Percentiles rank a stretch among this genome's conserved stretches.
Conservation (phyloP, 2,113 vertebrate genomes). For the Rousettus leschenaultii region DNA sequence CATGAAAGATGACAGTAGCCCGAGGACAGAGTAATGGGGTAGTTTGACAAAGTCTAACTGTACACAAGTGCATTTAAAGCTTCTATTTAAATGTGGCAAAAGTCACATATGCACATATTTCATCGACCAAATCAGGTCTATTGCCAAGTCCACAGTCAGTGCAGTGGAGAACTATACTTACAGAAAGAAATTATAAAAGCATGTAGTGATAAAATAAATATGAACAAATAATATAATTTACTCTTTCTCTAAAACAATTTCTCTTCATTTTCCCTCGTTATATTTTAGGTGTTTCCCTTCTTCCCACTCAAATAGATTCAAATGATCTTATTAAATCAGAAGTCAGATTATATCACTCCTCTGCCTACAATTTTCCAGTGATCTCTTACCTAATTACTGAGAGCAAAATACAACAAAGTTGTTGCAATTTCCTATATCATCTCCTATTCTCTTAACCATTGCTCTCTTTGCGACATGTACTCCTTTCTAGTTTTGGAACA, state of each 20-base stretch:
- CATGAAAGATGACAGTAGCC: not conserved
- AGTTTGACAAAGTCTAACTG: not conserved
- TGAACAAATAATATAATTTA: not conserved
- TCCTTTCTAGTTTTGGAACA: not conserved
- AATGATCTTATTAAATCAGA: not conserved
- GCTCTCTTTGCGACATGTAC: not conserved
- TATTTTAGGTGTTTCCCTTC: not conserved
- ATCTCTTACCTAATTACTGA: not conserved
- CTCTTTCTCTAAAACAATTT: not conserved
- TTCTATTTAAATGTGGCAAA: not conserved
- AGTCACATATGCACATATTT: not conserved
- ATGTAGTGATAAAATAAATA: not conserved
- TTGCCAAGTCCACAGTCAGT: not conserved
- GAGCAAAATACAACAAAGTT: not conserved
- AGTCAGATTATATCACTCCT: not conserved
- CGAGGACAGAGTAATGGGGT: not conserved
- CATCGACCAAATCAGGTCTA: not conserved
- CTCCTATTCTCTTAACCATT: not conserved
- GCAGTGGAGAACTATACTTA: not conserved
- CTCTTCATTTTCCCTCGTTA: not conserved
- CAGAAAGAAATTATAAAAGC: not conserved
- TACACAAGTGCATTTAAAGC: not conserved
- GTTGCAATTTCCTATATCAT: not conserved
- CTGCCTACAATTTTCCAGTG: not conserved
- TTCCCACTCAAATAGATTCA: not conserved